Percentiles rank a stretch among this genome's conserved stretches.
These are phyloP conservation scores for Folsomia manolachei DNA, from an alignment of 2,888 invertebrate species.

Conservation along the genomic window DNA sequence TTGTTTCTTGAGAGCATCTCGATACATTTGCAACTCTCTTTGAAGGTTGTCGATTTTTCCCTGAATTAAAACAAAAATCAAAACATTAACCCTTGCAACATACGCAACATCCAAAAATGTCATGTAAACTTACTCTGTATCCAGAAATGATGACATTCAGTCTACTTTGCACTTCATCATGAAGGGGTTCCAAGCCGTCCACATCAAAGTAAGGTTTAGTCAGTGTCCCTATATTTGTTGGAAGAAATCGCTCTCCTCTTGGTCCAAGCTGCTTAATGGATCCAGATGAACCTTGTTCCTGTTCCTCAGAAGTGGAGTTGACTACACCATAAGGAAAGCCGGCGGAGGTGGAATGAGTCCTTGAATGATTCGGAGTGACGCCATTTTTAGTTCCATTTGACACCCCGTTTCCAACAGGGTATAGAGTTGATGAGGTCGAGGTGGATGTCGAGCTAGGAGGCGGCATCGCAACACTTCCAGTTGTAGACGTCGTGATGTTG, in stretches of 20 bases:
- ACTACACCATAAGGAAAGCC: no score
- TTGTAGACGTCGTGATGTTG: neutral
- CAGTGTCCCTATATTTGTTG: neutral
- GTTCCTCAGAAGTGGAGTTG: no score
- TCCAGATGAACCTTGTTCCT: no score
- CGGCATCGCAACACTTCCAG: neutral
- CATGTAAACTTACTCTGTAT: conserved; percentile 63
- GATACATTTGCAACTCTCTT: conserved; percentile 73
- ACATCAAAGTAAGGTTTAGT: conserved; percentile 58
- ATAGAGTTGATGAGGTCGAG: neutral
- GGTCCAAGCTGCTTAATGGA: neutral
- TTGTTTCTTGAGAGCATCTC: conserved; percentile 69
- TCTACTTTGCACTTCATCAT: conserved; percentile 71
- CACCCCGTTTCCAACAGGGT: neutral
- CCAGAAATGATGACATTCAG: conserved; percentile 78
- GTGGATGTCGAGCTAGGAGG: neutral
- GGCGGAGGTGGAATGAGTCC: conserved; percentile 61
- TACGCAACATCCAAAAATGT: neutral
- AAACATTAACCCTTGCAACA: neutral
- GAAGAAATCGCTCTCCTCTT: conserved; percentile 10
- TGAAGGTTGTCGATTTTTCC: conserved; percentile 73
- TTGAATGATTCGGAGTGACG: conserved; percentile 59
- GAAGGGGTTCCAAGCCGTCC: conserved; percentile 71
- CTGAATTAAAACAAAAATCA: conserved; percentile 56
- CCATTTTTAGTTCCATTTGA: conserved; percentile 50